Percentiles rank a stretch among this genome's conserved stretches.
Conservation (phyloP, 2,888 invertebrate genomes). For the Philaethria dido region DNA sequence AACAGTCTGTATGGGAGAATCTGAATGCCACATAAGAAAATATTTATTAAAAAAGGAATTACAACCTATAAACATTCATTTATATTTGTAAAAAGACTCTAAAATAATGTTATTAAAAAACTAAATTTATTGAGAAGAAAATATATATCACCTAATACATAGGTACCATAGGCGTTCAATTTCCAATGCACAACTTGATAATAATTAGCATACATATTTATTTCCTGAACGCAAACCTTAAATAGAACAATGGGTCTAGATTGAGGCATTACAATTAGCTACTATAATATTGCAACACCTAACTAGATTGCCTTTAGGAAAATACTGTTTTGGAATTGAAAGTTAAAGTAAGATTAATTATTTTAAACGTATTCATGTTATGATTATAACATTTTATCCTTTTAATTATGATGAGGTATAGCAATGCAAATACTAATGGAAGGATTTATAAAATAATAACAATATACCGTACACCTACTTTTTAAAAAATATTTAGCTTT, state of each 20-base stretch:
- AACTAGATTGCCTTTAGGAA: conserved; percentile 46
- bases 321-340: conserved; percentile 37
- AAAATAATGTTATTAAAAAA: too few species aligned
- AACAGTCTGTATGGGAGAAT: too few species aligned
- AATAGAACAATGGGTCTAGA: conserved; percentile 69
- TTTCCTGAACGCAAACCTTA: conserved; percentile 67
- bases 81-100: too few species aligned
- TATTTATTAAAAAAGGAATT: too few species aligned
- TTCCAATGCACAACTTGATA: conserved; percentile 40
- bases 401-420: background rate
- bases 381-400: background rate
- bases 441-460: too few species aligned
- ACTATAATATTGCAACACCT: conserved; percentile 59
- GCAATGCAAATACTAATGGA: too few species aligned
- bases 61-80: too few species aligned
- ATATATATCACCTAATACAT: too few species aligned
- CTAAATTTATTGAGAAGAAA: too few species aligned
- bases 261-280: conserved; percentile 67
- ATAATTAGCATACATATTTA: conserved; percentile 59
- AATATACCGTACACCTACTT: too few species aligned
- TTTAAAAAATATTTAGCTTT: too few species aligned
- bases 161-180: conserved; percentile 31
- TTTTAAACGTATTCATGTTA: background rate
- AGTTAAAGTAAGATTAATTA: conserved; percentile 24
- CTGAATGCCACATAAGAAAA: too few species aligned